Evolutionary conservation across 64 coral and sea anemone genomes (phyloP).

Genomic region (Exaiptasia diaphana): DNA sequence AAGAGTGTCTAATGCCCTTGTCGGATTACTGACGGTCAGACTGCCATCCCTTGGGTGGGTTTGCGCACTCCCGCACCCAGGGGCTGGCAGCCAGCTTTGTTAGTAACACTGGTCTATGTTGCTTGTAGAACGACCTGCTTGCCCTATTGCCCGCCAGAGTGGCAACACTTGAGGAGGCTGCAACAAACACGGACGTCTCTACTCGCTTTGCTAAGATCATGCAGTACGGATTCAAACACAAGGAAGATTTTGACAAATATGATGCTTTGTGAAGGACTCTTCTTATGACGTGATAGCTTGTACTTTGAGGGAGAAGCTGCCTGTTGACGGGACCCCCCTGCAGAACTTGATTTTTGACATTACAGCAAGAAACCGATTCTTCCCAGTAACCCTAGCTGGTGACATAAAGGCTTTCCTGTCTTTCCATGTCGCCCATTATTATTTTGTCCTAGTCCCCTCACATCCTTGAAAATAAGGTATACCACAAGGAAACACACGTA

Average conservation of each 20-base stretch:
- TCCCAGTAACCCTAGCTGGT: slow-evolving; percentile 30
- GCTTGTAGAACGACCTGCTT: neutral
- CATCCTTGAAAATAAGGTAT: too few relatives aligned
- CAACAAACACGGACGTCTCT: neutral
- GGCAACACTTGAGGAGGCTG: neutral
- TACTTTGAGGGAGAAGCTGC: neutral
- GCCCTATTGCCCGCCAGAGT: neutral
- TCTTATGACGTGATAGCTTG: slow-evolving; percentile 12
- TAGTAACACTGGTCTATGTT: neutral
- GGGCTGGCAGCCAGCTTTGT: neutral
- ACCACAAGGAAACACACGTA: too few relatives aligned
- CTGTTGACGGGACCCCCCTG: slow-evolving; percentile 31
- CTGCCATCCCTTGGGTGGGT: too few relatives aligned
- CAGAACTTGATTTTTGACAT: slow-evolving; percentile 37
- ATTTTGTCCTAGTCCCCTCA: too few relatives aligned
- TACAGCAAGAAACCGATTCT: neutral
- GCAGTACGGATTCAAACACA: neutral
- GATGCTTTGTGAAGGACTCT: neutral
- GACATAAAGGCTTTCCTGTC: slow-evolving; percentile 29
- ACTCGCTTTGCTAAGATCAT: slow-evolving; percentile 14
- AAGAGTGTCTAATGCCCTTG: too few relatives aligned
- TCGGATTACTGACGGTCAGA: too few relatives aligned
- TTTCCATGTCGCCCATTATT: too few relatives aligned
- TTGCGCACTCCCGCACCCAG: too few relatives aligned
- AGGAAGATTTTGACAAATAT: slow-evolving; percentile 49